These are phyloP conservation scores for Harpalus rubripes DNA, from an alignment of 2,888 invertebrate genomes.

Conservation along the genomic window DNA sequence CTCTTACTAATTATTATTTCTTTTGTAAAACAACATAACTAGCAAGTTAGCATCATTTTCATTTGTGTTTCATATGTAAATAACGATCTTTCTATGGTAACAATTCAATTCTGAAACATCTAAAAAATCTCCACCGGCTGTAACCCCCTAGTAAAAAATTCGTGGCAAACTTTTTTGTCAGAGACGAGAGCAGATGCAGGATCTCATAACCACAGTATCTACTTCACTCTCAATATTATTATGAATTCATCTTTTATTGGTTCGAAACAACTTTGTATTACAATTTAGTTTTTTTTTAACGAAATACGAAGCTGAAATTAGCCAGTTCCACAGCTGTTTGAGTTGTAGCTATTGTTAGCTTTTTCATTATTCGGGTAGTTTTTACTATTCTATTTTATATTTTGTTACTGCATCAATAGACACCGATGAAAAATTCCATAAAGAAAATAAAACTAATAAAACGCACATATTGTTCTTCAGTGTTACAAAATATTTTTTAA, in stretches of 20 bases:
- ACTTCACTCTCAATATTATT: slow-evolving; percentile 37
- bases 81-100: too few relatives aligned
- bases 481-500: too few relatives aligned
- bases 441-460: too few relatives aligned
- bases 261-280: slow-evolving; percentile 29
- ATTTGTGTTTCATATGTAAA: too few relatives aligned
- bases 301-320: background rate
- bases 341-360: too few relatives aligned
- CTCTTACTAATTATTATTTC: background rate
- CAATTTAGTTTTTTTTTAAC: background rate
- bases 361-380: too few relatives aligned
- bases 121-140: slow-evolving; percentile 8
- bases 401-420: too few relatives aligned
- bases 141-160: slow-evolving; percentile 10
- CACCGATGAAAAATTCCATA: too few relatives aligned
- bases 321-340: too few relatives aligned
- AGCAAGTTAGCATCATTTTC: too few relatives aligned
- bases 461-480: too few relatives aligned
- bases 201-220: slow-evolving; percentile 40
- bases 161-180: slow-evolving; percentile 11
- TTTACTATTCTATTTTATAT: too few relatives aligned
- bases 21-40: background rate
- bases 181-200: slow-evolving; percentile 31
- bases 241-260: slow-evolving; percentile 24
- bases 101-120: background rate